Evolutionary conservation across 2,113 vertebrate species (phyloP).

Genomic region (Hiodon alosoides): DNA sequence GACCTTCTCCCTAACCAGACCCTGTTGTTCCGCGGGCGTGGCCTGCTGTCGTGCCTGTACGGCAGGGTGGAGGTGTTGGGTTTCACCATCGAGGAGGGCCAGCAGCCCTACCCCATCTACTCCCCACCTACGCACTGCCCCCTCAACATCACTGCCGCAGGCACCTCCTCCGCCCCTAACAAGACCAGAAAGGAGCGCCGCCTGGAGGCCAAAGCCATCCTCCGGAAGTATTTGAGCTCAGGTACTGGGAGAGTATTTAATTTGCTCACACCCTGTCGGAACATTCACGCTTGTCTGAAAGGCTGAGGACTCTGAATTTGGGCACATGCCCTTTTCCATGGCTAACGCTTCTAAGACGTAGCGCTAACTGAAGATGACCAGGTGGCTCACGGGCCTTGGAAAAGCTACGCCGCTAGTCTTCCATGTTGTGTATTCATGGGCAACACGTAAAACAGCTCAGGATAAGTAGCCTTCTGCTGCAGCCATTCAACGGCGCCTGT

Average conservation of each 20-base stretch:
- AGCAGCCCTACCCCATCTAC: constrained; percentile 73
- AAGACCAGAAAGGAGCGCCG: constrained; percentile 48
- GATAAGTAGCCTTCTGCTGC: too few species aligned
- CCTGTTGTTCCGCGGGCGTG: constrained; percentile 78
- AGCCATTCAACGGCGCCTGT: too few species aligned
- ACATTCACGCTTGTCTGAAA: too few species aligned
- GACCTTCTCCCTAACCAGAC: constrained; percentile 41
- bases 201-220: constrained; percentile 51
- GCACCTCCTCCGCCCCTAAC: constrained; percentile 36
- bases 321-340: too few species aligned
- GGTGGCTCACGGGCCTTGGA: too few species aligned
- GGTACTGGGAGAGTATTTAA: constrained; percentile 48
- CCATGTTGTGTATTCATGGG: too few species aligned
- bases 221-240: constrained; percentile 60
- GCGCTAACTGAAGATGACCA: too few species aligned
- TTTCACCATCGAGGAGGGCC: constrained; percentile 72
- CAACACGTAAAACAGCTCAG: too few species aligned
- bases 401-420: too few species aligned
- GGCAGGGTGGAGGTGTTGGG: constrained; percentile 82
- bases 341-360: too few species aligned
- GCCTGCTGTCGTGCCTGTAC: constrained; percentile 77
- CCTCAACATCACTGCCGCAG: constrained; percentile 63
- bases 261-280: too few species aligned
- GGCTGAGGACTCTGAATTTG: too few species aligned
- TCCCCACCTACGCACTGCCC: constrained; percentile 74